Evolutionary conservation across 2,888 invertebrate genomes (phyloP).

Genomic region (Eupithecia vulgata): DNA sequence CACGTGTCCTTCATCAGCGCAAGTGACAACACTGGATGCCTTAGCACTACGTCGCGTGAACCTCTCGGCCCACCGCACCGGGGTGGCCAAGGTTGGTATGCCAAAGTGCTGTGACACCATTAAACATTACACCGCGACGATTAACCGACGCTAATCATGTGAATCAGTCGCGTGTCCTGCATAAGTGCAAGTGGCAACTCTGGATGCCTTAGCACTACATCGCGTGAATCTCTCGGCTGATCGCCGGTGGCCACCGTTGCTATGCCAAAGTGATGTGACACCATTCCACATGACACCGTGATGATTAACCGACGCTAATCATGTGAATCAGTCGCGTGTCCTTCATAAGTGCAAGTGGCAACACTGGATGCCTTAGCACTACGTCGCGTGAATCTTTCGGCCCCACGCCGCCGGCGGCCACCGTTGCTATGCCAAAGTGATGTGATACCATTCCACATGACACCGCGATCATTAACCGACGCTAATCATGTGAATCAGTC

Average conservation of each 20-base stretch:
- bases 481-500: slow-evolving; percentile 54
- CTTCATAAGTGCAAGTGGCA: too few species aligned
- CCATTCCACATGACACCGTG: slow-evolving; percentile 46
- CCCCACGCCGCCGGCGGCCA: not conserved
- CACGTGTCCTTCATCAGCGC: slow-evolving; percentile 52
- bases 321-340: slow-evolving; percentile 49
- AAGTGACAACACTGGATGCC: too few species aligned
- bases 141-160: slow-evolving; percentile 50
- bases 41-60: too few species aligned
- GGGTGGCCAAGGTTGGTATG: not conserved
- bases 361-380: too few species aligned
- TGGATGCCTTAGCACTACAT: too few species aligned
- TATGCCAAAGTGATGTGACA: slow-evolving; percentile 14
- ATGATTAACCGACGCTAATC: slow-evolving; percentile 51
- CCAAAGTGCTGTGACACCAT: slow-evolving; percentile 13
- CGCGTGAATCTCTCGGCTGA: too few species aligned
- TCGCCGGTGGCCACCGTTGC: not conserved
- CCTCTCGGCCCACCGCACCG: too few species aligned
- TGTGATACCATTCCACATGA: slow-evolving; percentile 32
- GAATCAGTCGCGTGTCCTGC: slow-evolving; percentile 45
- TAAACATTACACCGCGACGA: slow-evolving; percentile 50
- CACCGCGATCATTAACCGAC: slow-evolving; percentile 50
- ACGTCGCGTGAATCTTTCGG: too few species aligned
- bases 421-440: not conserved
- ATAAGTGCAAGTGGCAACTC: too few species aligned